Percentiles rank a stretch among this genome's conserved stretches.
Conservation (phyloP, 2,888 invertebrate species). For the Agrotis puta region DNA sequence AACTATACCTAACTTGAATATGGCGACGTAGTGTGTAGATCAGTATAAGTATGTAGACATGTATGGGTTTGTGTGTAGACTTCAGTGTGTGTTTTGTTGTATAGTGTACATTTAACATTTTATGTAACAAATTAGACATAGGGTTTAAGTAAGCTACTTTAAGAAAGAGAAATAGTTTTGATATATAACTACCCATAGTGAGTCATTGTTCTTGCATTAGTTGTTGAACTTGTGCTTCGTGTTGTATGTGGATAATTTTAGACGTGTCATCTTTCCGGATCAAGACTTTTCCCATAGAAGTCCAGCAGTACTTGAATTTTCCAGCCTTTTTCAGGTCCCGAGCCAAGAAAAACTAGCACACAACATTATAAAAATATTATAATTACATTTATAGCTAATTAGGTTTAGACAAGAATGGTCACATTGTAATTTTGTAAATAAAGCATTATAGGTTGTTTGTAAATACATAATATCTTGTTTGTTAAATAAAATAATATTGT, state of each 20-base stretch:
- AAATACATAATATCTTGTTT: no score
- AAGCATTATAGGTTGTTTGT: no score
- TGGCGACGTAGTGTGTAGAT: background rate
- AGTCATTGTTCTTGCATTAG: conserved; percentile 33
- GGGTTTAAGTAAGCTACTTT: no score
- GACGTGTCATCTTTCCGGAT: background rate
- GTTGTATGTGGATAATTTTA: conserved; percentile 21
- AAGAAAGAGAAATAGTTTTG: background rate
- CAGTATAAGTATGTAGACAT: background rate
- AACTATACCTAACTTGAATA: background rate
- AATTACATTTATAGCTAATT: no score
- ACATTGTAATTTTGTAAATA: no score
- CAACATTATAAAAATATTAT: no score
- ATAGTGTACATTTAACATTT: no score
- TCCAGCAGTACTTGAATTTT: conserved; percentile 11
- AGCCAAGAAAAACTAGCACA: no score
- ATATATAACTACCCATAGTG: conserved; percentile 5
- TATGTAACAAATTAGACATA: no score
- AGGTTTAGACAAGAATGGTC: no score
- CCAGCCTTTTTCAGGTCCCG: background rate
- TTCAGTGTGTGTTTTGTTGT: background rate
- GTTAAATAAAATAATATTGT: no score
- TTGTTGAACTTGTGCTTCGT: conserved; percentile 28
- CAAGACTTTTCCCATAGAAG: conserved; percentile 8
- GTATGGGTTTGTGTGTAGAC: background rate